Evolutionary conservation across 2,888 invertebrate species (phyloP), one percentile per base, ranked within the genome.

Genomic region (Atherix ibis): DNA sequence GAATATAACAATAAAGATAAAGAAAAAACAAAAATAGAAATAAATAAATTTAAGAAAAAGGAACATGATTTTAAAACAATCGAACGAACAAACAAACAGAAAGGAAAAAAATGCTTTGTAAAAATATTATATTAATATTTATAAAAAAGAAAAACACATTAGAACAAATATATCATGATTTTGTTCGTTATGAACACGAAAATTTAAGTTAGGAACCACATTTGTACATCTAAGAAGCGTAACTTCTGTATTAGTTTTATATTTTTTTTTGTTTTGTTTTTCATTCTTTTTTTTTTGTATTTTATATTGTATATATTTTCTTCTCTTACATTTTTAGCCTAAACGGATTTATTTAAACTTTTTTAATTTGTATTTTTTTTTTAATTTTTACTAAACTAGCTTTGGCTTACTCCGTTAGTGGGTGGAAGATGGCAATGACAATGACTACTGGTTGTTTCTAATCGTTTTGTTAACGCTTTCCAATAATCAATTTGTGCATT

Each of bases 401-500:
- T 46, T 41, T 44, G 46, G 34, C 41, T 41, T 22, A 44, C 37
- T 4, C 52, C 53, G 39, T 49, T 54, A 22, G 49, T 43, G 18
- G 27, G 24, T 32, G 34, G 26, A 25, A 37, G 24, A 31, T 39
- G 37, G 24, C 39, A 39, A 18, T 34, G 36, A 36, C 35, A 37
- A 26, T 31, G 24, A 22, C 25, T 35, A 18, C 18, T 29, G 26
- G 42, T 42, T 6, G 36, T 38, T 39, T 58, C 56, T 5, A 59
- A 34, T 39, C 59, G 58, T 36, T 53, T 53, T 19, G 60, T 59
- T 25, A 59, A 41, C 9, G 54, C 56, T 29, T 54, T 54, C 59
- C 59, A 59, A 34, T 59, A 59, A 15, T 57, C 56, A 19, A 60
- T 59, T 47, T 59, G 59, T 35, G 51, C 59, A 40, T 59, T 56